Base-by-base conservation (phyloP, 2,113 vertebrate species). In the Scytalopus superciliaris region DNA sequence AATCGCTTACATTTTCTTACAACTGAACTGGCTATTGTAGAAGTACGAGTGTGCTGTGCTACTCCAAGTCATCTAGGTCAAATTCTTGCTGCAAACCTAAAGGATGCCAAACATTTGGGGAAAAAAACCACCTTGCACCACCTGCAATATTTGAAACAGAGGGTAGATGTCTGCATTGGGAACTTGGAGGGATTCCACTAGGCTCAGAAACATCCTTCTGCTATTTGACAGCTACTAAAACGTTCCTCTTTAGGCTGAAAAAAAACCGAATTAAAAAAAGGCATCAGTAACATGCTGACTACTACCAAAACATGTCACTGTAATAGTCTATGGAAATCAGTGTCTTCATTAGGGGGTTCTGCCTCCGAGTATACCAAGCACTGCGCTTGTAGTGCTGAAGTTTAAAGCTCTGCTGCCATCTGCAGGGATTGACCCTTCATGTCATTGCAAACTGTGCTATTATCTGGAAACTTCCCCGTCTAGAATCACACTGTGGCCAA, bases 321-420 rank as follows among this genome's bases (percentile, higher is more conserved):
- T 8, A 28, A 47, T 0, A 47, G 17, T 12, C 27, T 31, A 1
- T 2, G 47, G 40, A 39, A 63, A 70, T 21, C 21, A 25, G 14
- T 4, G 9, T 40, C 37, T 9, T 55, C 47, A 7, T 17, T 4
- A 5, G 9, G n/a, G 50, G 30, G 37, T 3, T 84, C 63, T 33
- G 49, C 17, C 52, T 87, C 19, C 30, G 39, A 23, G 24, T 52
- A 4, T 21, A 27, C 7, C 16, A 31, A 68, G 35, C 44, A 4
- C 42, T 10, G 33, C 6, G 66, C 45, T 31, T 0, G 15, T 6
- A 25, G 13, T 33, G 52, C 31, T 68, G 84, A 98, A 98, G 89
- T 93, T 62, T 98, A 89, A 96, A 96, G 94, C 96, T 70, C 89
- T 98, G 96, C 98, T 98, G 98, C 98, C 98, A 97, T 92, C 98